Conservation (phyloP, 2,888 invertebrate species). For the Microctonus hyperodae region DNA sequence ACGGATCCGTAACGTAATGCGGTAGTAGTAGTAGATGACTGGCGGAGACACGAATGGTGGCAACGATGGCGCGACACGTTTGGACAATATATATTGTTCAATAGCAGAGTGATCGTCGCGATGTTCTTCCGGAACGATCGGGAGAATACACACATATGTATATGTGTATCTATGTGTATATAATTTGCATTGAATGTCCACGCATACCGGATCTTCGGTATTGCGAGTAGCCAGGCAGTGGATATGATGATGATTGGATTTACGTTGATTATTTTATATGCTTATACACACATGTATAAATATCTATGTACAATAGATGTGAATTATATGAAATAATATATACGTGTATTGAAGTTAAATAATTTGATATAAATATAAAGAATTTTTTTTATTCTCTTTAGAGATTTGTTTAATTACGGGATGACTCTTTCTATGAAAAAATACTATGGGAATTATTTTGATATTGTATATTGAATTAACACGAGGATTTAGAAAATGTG, state of each 20-base stretch:
- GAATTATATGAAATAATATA: too few relatives aligned
- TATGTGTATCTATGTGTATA: neutral
- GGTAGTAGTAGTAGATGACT: neutral
- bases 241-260: constrained; percentile 27
- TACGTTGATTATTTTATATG: constrained; percentile 1
- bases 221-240: constrained; percentile 22
- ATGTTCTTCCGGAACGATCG: constrained; percentile 50
- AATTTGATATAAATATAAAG: constrained; percentile 24
- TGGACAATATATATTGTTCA: constrained; percentile 36
- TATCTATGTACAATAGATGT: too few relatives aligned
- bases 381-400: constrained; percentile 19
- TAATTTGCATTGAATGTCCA: neutral
- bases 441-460: neutral
- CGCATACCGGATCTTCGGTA: constrained; percentile 32
- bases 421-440: constrained; percentile 30
- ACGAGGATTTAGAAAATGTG: constrained; percentile 7
- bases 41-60: constrained; percentile 40
- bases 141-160: neutral
- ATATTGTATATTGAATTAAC: neutral
- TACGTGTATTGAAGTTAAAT: too few relatives aligned
- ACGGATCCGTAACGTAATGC: constrained; percentile 24
- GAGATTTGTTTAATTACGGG: constrained; percentile 31
- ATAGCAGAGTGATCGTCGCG: constrained; percentile 42
- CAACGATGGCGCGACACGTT: constrained; percentile 29
- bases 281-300: neutral